Evolutionary conservation across 2,888 invertebrate species (phyloP).

Genomic region (Chelonus formosanus): DNA sequence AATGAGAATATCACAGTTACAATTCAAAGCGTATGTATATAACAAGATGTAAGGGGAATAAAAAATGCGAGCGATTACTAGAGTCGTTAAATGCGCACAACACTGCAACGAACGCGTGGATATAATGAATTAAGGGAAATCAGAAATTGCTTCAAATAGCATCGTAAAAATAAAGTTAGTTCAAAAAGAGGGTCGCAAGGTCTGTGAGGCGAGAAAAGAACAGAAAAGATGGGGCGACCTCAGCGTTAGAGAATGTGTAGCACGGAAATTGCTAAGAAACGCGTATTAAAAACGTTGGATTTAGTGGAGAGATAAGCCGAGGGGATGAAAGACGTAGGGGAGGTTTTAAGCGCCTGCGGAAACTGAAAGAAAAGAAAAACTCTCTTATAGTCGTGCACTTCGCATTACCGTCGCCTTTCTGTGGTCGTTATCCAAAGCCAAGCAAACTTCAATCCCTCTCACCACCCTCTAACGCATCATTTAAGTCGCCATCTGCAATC

Average conservation of each 20-base stretch:
- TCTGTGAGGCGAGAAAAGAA: conserved; percentile 36
- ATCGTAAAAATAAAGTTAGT: conserved; percentile 61
- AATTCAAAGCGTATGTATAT: neutral
- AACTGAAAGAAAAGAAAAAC: conserved; percentile 57
- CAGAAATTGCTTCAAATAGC: conserved; percentile 63
- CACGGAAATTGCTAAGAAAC: conserved; percentile 66
- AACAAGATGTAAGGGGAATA: neutral
- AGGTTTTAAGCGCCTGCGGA: conserved; percentile 42
- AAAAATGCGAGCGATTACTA: conserved; percentile 21
- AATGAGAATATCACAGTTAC: neutral
- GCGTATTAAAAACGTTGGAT: conserved; percentile 71
- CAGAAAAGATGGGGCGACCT: conserved; percentile 40
- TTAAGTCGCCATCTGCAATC: conserved; percentile 53
- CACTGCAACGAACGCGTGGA: conserved; percentile 57
- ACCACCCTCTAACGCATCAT: conserved; percentile 51
- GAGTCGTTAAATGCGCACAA: conserved; percentile 48
- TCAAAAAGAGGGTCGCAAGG: conserved; percentile 41
- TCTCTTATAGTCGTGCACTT: conserved; percentile 54
- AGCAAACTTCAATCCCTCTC: conserved; percentile 41
- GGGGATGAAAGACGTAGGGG: conserved; percentile 41
- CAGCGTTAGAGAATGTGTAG: conserved; percentile 55
- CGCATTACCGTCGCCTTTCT: conserved; percentile 56
- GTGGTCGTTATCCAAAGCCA: conserved; percentile 57
- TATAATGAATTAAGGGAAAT: conserved; percentile 64
- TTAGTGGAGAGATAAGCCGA: conserved; percentile 69